A percentile compares a stretch with the other conserved stretches of the same genome.
phyloP scores from a whole-genome alignment of 2,113 vertebrate genomes.

The Nannospalax galili region DNA sequence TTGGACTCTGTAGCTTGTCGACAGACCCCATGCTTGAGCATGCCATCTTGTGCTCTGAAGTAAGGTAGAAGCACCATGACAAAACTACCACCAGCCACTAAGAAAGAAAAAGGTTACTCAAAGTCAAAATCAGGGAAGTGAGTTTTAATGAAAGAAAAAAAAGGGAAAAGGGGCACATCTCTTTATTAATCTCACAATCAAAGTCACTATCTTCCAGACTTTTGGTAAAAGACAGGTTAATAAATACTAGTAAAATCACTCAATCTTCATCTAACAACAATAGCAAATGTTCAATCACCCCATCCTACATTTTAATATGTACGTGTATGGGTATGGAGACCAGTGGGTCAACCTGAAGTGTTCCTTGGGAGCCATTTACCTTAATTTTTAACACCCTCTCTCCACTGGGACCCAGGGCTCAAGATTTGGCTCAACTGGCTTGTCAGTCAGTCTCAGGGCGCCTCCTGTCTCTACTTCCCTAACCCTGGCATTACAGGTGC shows the following conservation, averaged over 20 bases:
- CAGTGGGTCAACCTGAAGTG: not conserved
- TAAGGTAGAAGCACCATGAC: not conserved
- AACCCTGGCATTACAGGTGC: not conserved
- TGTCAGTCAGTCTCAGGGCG: too few species aligned
- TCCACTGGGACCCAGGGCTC: not conserved
- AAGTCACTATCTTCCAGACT: not conserved
- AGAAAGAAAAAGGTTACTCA: constrained; percentile 1
- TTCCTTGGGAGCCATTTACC: not conserved
- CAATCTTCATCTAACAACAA: not conserved
- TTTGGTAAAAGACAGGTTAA: not conserved
- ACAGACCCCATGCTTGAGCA: not conserved
- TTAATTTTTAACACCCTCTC: not conserved
- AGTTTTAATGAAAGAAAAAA: too few species aligned
- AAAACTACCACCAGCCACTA: not conserved
- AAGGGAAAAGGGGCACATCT: not conserved
- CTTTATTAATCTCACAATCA: not conserved
- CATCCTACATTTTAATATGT: not conserved
- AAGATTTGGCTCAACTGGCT: too few species aligned
- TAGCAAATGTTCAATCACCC: not conserved
- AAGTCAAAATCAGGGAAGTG: not conserved
- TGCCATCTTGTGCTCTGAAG: not conserved
- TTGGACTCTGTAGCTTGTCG: not conserved
- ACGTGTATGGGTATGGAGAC: not conserved
- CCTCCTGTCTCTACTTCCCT: too few species aligned
- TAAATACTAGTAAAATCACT: not conserved